Evolutionary conservation across 2,888 invertebrate species (phyloP).

Genomic region (Glaucopsyche alexis): DNA sequence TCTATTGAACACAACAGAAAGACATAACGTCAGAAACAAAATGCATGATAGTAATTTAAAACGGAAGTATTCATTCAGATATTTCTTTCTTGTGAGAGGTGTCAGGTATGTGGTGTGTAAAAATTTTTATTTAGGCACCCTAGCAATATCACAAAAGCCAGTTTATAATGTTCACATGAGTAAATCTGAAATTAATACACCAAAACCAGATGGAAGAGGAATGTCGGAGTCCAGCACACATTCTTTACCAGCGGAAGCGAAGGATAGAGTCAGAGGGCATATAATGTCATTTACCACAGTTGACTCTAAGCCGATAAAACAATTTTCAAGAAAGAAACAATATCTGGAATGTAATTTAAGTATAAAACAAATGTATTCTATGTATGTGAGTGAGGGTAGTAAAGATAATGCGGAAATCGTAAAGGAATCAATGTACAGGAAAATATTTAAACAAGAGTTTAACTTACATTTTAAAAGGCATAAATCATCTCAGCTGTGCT

Average conservation of each 20-base stretch:
- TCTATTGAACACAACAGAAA: constrained; percentile 66
- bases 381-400: constrained; percentile 59
- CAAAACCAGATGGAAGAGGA: constrained; percentile 69
- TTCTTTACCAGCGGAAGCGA: constrained; percentile 57
- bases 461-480: constrained; percentile 64
- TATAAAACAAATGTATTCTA: constrained; percentile 65
- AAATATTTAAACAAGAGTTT: constrained; percentile 67
- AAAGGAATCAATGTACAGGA: constrained; percentile 73
- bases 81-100: constrained; percentile 64
- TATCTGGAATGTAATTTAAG: constrained; percentile 58
- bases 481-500: constrained; percentile 59
- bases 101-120: constrained; percentile 65
- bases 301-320: constrained; percentile 60
- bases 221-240: constrained; percentile 62
- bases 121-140: constrained; percentile 69
- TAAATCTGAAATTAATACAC: constrained; percentile 69
- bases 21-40: constrained; percentile 55
- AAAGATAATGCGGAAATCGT: constrained; percentile 54
- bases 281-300: constrained; percentile 60
- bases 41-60: constrained; percentile 48
- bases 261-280: constrained; percentile 64
- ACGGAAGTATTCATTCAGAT: constrained; percentile 65
- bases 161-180: constrained; percentile 70
- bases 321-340: constrained; percentile 64
- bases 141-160: constrained; percentile 72